Evolutionary conservation across 2,888 invertebrate species (phyloP), one percentile per base, ranked within the genome.

Genomic region (Myopa tessellatipennis): DNA sequence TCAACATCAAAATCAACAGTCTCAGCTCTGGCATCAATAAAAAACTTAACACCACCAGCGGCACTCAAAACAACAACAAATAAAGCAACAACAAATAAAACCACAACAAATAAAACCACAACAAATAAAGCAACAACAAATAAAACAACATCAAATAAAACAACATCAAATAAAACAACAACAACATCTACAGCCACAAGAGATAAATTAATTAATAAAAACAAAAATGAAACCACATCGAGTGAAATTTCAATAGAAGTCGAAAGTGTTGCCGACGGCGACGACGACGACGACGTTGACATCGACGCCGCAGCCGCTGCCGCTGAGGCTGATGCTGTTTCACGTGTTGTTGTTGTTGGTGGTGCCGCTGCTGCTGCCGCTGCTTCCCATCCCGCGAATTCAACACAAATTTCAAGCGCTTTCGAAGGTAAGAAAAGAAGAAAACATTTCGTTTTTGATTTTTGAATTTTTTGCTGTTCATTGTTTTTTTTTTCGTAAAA

Each of bases 361-460:
- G 8, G 8, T 61, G 10, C 18, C 18, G n/a, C 45, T 45, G 45
- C 10, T 45, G 45, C 26, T 26, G 26, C 26, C 2, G 26, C 26
- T 26, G 26, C 26, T 26, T 26, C 26, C 26, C 26, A 45, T 45
- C 45, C 45, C 45, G 45, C 45, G 45, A 45, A 8, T 45, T 10
- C 45, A 81, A 78, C 45, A 10, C 45, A 45, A 10, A 45, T 82
- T 74, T 81, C 81, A 67, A 78, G 77, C 76, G 78, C 81, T 77
- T 81, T 79, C 72, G 82, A 79, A 77, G 81, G 82, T 81, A 65
- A 81, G 81, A 75, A 67, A 50, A 69, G 26, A 26, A 26, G 26
- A 26, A 45, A 45, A 45, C 45, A 45, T 45, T 45, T 45, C 45
- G 50, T 67, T 26, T 58, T 60, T 55, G 61, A 38, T 55, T 38